Evolutionary conservation across 2,888 invertebrate genomes (phyloP).

Genomic region (Euplagia quadripunctaria): DNA sequence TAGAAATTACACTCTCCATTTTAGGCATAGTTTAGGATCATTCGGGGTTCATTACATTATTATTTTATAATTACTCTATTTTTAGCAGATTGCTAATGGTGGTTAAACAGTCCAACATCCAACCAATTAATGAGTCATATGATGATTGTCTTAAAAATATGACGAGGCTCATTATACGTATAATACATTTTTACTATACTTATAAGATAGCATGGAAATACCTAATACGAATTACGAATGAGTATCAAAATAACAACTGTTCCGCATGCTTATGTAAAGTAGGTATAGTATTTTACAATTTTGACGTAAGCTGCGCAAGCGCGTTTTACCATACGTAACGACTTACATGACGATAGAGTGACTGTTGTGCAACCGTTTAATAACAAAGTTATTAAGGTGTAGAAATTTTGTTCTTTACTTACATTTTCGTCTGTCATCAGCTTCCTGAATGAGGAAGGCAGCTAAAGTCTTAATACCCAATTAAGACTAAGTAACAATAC

Average conservation of each 20-base stretch:
- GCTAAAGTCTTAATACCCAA: background rate
- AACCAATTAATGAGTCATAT: background rate
- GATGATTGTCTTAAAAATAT: background rate
- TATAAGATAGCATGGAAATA: conserved; percentile 32
- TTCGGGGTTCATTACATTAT: no score
- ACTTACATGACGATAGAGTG: conserved; percentile 41
- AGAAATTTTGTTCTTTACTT: conserved; percentile 22
- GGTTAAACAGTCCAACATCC: conserved; percentile 9
- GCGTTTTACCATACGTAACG: conserved; percentile 43
- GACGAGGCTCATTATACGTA: conserved; percentile 8
- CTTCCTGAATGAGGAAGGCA: background rate
- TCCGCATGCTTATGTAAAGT: conserved; percentile 54
- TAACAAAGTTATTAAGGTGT: conserved; percentile 29
- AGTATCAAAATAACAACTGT: conserved; percentile 44
- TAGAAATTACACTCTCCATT: no score
- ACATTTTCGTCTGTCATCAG: conserved; percentile 3
- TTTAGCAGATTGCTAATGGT: conserved; percentile 7
- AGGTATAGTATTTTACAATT: conserved; percentile 48
- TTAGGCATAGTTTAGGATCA: background rate
- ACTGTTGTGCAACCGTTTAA: conserved; percentile 39
- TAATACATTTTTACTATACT: conserved; percentile 23
- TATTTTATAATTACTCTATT: no score
- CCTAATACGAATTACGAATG: conserved; percentile 34
- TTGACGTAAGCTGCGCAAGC: conserved; percentile 51
- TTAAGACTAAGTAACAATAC: background rate